Evolutionary conservation across 2,888 invertebrate genomes (phyloP), one percentile per base, ranked within the genome.

Genomic region (Acholoe squamosa): DNA sequence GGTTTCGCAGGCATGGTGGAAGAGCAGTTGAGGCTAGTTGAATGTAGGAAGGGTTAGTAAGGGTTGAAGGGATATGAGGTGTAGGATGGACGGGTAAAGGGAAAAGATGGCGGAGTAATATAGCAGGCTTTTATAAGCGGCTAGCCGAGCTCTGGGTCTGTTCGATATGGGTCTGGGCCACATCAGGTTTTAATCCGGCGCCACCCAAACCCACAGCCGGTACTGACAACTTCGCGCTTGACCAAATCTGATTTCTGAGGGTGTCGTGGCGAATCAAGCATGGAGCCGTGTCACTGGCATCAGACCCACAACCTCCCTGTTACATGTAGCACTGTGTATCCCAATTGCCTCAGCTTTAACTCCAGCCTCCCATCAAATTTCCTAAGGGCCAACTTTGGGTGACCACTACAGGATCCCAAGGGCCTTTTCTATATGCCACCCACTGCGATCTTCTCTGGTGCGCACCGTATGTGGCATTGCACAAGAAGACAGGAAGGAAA

Each of bases 171-270:
- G 76, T 76, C 76, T 76, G 76, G 76, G 76, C 28, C 28, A 19
- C 76, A 76, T 76, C 76, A 76, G 28, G 76, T 76, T 76, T 76
- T 76, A 76, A 31, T 25, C 76, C 76, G 31, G 28, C 0, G n/a
- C 84, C n/a, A 3, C 84, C 84, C 43, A 52, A 19, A 16, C 84
- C 84, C 84, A 52, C 86, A 52, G 56, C 86, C 54, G 86, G 52
- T 54, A 54, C 54, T 86, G 86, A 86, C 86, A 86, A 28, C 33
- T 16, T 31, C 31, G 25, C 31, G 19, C 86, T 54, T 22, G 84
- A 54, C 86, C 54, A 86, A 86, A 86, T 86, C 86, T 52, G 86
- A 86, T 86, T 86, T 86, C 86, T 54, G 86, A 0, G 14, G 33
- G 86, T 86, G 86, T 86, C 86, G 54, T 25, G 0, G 54, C 31